phyloP scores from a whole-genome alignment of 2,797 vertebrate genomes.

The Gastrophryne carolinensis region DNA sequence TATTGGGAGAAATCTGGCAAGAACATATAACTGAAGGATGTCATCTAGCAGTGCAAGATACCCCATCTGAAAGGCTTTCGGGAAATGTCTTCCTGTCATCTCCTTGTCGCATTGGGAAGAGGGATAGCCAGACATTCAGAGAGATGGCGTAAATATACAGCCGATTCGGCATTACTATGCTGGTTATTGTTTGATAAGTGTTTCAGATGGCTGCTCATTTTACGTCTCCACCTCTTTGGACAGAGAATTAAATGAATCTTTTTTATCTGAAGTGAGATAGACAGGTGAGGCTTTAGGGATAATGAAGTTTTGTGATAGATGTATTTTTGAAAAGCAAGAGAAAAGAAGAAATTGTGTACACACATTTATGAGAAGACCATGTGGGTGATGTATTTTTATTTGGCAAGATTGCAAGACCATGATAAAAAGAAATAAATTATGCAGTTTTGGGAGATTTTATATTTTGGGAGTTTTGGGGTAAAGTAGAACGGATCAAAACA shows the following conservation, averaged over 20 bases:
- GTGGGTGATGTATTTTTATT: constrained; percentile 36
- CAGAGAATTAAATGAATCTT: constrained; percentile 52
- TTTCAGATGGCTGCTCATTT: constrained; percentile 43
- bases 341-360: constrained; percentile 43
- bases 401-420: neutral
- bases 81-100: constrained; percentile 49
- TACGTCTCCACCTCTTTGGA: constrained; percentile 47
- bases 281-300: constrained; percentile 50
- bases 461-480: no score
- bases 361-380: constrained; percentile 38
- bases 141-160: constrained; percentile 50
- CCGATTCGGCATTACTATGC: constrained; percentile 47
- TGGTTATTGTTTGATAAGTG: constrained; percentile 54
- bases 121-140: constrained; percentile 44
- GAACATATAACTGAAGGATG: constrained; percentile 50
- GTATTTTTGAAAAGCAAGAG: constrained; percentile 42
- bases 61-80: constrained; percentile 45
- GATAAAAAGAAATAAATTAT: neutral
- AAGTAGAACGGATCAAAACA: no score
- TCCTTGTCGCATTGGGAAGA: constrained; percentile 51
- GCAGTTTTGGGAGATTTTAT: neutral
- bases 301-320: constrained; percentile 52
- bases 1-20: constrained; percentile 23
- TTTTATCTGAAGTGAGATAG: constrained; percentile 46
- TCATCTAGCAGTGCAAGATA: constrained; percentile 44